Conservation (phyloP, 2,113 vertebrate genomes). For the Morone chrysops region DNA sequence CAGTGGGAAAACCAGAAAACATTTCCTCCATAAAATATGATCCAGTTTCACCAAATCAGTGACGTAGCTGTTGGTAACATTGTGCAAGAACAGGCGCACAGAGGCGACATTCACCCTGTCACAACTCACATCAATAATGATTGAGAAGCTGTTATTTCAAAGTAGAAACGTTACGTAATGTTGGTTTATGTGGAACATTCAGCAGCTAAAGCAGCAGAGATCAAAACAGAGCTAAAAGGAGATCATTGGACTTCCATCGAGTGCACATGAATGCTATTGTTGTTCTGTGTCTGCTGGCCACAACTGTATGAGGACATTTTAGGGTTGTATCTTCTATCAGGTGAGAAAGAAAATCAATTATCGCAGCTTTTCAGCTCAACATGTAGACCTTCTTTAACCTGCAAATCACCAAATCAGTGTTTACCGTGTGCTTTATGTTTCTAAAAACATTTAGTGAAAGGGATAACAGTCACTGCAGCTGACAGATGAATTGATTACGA, state of each 20-base stretch:
- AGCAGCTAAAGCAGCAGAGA: background rate
- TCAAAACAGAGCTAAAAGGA: background rate
- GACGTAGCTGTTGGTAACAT: too few species aligned
- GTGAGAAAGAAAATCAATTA: background rate
- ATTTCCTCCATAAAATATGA: too few species aligned
- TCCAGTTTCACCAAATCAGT: too few species aligned
- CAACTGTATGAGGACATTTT: background rate
- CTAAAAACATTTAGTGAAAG: background rate
- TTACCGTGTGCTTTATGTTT: background rate
- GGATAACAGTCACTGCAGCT: background rate
- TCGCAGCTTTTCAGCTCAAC: background rate
- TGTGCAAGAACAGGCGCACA: too few species aligned
- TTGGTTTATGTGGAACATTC: background rate
- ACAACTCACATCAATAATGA: too few species aligned
- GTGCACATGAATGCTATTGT: background rate
- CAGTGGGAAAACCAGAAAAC: too few species aligned
- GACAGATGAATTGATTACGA: constrained; percentile 45
- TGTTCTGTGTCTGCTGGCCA: background rate
- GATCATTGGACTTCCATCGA: background rate
- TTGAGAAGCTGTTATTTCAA: too few species aligned
- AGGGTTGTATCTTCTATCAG: background rate
- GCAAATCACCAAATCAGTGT: constrained; percentile 27
- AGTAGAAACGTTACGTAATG: too few species aligned
- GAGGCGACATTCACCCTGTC: too few species aligned
- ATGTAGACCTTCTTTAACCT: background rate